Evolutionary conservation across 1,140 invertebrate genomes (phyloP), one percentile per base, ranked within the genome.

Genomic region (Cydia splendana): DNA sequence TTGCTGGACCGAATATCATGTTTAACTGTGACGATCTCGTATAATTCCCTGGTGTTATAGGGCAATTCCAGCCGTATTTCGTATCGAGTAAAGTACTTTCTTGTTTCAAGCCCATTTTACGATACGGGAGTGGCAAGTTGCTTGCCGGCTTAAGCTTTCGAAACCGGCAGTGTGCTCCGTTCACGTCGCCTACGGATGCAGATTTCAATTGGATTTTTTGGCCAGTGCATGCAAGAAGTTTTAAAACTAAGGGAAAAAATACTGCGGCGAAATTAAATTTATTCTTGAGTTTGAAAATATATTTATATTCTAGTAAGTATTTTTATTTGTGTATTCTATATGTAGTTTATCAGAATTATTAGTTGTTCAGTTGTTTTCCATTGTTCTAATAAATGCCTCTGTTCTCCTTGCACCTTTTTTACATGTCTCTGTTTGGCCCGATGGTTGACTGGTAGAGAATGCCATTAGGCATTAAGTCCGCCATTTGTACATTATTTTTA

Each of bases 161-260:
- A 12, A 62, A 4, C 9, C 18, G 57, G 57, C 10, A 62, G 57
- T 62, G 9, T 53, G n/a, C 51, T 13, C 4, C 15, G 51, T 18
- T 53, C n/a, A n/a, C 15, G n/a, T 57, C 53, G 53, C 9, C 18
- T 62, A 62, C 57, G 57, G 57, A 10, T 62, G 57, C 57, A 20
- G 57, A 24, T 12, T 62, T 24, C 57, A 62, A 62, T 62, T 62
- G 57, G 20, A 24, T 62, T 62, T 62, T 24, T 24, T 62, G 57
- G 57, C 57, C 57, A n/a, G 51, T 53, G 6, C 9, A 24, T 62
- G 18, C 18, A 24, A 24, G 53, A 57, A 62, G 57, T 62, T 62
- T 62, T 62, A 62, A n/a, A 1, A 62, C 20, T 20, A n/a, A 24
- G 20, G 9, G 20, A 62, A 24, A 62, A 62, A 20, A n/a, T 20